A percentile compares a stretch with the other conserved stretches of the same genome.
Evolutionary conservation across 1,140 invertebrate species (phyloP).

Genomic region (Phenacoccus solenopsis): DNA sequence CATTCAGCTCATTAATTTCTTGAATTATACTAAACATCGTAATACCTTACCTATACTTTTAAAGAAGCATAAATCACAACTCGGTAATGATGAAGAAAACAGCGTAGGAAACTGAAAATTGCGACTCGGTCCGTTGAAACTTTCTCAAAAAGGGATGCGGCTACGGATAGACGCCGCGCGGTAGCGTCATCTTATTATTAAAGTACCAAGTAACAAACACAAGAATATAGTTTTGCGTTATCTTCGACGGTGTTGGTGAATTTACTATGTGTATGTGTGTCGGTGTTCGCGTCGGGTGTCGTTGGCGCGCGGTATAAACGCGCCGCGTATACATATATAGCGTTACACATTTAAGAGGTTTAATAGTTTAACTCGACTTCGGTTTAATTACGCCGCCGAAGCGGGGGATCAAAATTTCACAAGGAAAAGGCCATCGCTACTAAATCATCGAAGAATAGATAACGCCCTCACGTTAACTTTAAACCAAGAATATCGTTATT

Average conservation of each 20-base stretch:
- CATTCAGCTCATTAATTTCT: conserved; percentile 16
- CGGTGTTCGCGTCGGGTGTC: neutral
- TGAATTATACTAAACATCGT: conserved; percentile 16
- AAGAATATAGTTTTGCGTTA: conserved; percentile 3
- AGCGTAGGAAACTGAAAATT: conserved; percentile 11
- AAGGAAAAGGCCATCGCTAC: conserved; percentile 12
- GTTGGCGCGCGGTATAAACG: neutral
- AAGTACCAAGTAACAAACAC: conserved; percentile 6
- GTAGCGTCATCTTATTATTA: conserved; percentile 1
- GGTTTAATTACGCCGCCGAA: conserved; percentile 8
- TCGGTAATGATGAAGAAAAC: conserved; percentile 9
- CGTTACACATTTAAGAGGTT: conserved; percentile 1
- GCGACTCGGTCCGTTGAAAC: conserved; percentile 8
- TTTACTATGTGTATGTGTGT: neutral
- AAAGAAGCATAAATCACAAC: conserved; percentile 14
- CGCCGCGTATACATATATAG: neutral
- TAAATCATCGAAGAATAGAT: conserved; percentile 16
- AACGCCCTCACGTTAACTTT: conserved; percentile 14
- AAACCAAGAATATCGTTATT: conserved; percentile 13
- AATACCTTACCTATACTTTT: conserved; percentile 17
- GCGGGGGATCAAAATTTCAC: conserved; percentile 17
- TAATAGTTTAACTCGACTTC: conserved; percentile 17
- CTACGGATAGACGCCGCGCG: neutral
- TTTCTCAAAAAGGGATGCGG: conserved; percentile 9
- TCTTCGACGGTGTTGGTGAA: neutral